phyloP scores from a whole-genome alignment of 1,140 invertebrate species.

The Anastrepha obliqua region DNA sequence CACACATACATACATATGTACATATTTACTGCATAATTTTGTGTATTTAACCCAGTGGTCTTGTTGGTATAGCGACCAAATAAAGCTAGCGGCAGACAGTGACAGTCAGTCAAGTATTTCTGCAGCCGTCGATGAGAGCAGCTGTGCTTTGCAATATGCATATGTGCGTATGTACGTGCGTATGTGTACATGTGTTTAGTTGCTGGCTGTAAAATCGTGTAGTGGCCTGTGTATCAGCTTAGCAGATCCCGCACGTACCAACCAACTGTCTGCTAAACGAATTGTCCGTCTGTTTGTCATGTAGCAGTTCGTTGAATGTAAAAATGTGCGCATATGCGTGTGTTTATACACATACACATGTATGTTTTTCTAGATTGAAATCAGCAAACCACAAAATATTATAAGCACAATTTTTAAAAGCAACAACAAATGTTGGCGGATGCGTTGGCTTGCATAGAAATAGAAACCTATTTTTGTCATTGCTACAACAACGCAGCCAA shows the following conservation, averaged over 20 bases:
- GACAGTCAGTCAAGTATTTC: conserved; percentile 7
- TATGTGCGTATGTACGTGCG: not conserved
- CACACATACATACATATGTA: no score
- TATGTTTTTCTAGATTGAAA: not conserved
- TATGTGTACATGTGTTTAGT: not conserved
- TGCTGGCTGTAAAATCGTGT: no score
- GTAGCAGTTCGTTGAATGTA: no score
- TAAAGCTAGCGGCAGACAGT: not conserved
- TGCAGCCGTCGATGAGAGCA: not conserved
- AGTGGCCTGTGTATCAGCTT: not conserved
- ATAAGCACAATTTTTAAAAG: not conserved
- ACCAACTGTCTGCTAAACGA: not conserved
- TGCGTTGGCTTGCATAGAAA: not conserved
- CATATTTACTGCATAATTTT: not conserved
- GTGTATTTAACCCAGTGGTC: not conserved
- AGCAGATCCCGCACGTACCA: not conserved
- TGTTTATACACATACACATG: no score
- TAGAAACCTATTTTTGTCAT: not conserved
- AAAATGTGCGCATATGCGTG: no score
- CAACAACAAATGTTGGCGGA: not conserved
- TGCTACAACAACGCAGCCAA: not conserved
- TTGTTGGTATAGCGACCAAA: not conserved
- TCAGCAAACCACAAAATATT: not conserved
- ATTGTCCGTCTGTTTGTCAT: no score
- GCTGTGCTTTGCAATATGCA: not conserved